A percentile compares a stretch with the other conserved stretches of the same genome.
phyloP scores from a whole-genome alignment of 1,140 invertebrate species.

The Steinernema khuongi region DNA sequence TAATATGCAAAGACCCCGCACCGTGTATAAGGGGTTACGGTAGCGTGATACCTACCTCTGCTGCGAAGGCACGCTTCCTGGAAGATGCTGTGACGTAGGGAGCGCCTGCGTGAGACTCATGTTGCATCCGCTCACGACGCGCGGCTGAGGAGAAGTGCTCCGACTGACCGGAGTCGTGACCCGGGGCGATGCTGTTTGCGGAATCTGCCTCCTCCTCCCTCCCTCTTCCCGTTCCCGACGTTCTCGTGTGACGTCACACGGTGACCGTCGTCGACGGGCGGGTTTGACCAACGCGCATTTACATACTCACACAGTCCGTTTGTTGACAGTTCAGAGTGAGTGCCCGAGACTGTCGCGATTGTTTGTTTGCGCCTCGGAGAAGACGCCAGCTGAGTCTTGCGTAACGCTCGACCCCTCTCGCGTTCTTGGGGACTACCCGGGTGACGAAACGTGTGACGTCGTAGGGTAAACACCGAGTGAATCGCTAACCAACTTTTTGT shows the following conservation, averaged over 20 bases:
- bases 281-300: conserved; percentile 5
- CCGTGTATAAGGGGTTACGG: not conserved
- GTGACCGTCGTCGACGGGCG: not conserved
- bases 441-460: conserved; percentile 2
- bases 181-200: conserved; percentile 16
- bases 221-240: conserved; percentile 9
- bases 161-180: conserved; percentile 14
- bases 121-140: conserved; percentile 12
- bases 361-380: not conserved
- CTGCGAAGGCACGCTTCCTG: not conserved
- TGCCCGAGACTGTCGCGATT: not conserved
- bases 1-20: no score
- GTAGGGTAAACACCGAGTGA: not conserved
- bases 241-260: conserved; percentile 1
- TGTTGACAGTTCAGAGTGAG: conserved; percentile 13
- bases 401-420: not conserved
- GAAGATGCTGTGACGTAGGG: conserved; percentile 6
- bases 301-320: conserved; percentile 8
- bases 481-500: conserved; percentile 15
- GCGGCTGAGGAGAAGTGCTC: not conserved
- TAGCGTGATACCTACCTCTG: not conserved
- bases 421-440: not conserved
- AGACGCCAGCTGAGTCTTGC: not conserved
- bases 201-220: not conserved
- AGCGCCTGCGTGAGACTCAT: conserved; percentile 1